These are phyloP conservation scores for Brachirus orientalis DNA, from an alignment of 2,113 vertebrate species.

Conservation along the genomic window DNA sequence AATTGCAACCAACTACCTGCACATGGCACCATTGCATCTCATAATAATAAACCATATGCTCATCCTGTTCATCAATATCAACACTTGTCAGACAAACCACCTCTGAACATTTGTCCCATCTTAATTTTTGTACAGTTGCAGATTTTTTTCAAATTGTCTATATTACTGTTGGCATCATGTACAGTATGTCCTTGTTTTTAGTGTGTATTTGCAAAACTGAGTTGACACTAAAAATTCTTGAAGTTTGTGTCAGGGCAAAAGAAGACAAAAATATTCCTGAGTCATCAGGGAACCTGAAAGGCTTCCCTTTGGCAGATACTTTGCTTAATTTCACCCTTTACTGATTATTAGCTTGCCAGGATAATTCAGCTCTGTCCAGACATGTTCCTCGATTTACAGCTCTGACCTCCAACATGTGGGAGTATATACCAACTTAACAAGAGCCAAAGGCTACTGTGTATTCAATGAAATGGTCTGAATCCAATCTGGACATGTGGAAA, in stretches of 20 bases:
- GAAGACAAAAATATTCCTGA: too few relatives aligned
- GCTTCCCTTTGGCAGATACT: too few relatives aligned
- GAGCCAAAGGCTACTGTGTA: neutral
- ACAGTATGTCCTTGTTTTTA: too few relatives aligned
- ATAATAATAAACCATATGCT: slow-evolving; percentile 34
- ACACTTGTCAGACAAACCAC: neutral
- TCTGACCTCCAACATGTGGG: neutral
- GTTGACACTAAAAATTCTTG: too few relatives aligned
- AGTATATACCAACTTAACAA: slow-evolving; percentile 1
- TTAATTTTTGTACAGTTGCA: too few relatives aligned
- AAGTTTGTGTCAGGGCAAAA: neutral
- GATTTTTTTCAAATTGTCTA: too few relatives aligned
- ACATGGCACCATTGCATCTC: slow-evolving; percentile 5
- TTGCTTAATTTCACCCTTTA: neutral
- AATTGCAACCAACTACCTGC: slow-evolving; percentile 6
- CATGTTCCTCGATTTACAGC: neutral
- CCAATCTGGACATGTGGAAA: slow-evolving; percentile 14
- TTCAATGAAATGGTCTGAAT: slow-evolving; percentile 3
- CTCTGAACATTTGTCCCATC: too few relatives aligned
- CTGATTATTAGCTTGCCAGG: slow-evolving; percentile 4
- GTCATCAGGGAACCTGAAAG: too few relatives aligned
- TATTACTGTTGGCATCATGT: too few relatives aligned
- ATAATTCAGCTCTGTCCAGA: neutral
- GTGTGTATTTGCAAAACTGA: too few relatives aligned
- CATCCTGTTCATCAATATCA: slow-evolving; percentile 20